phyloP scores from a whole-genome alignment of 2,888 invertebrate genomes.

The Drosophila imparisetae region DNA sequence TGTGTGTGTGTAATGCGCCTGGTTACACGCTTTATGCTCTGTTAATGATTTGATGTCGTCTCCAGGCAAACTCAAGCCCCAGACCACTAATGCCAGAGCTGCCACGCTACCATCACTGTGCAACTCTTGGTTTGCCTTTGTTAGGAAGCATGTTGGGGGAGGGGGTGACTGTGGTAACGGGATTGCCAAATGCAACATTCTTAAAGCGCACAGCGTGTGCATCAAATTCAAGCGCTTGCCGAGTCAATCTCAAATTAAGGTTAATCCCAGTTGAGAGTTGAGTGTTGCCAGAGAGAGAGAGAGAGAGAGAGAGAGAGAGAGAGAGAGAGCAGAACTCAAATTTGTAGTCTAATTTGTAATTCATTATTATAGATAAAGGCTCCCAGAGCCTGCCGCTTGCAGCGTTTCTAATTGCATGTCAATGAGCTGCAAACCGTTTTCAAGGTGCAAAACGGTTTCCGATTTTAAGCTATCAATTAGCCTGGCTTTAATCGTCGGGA shows the following conservation, averaged over 20 bases:
- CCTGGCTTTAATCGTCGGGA: not conserved
- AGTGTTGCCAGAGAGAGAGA: constrained; percentile 19
- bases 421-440: not conserved
- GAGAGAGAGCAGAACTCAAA: not conserved
- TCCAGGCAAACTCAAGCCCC: constrained; percentile 25
- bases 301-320: not conserved
- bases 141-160: not conserved
- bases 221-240: constrained; percentile 13
- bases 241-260: constrained; percentile 3
- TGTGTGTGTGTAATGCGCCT: constrained; percentile 44
- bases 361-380: not conserved
- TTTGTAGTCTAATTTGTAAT: not conserved
- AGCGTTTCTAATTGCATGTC: not conserved
- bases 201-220: constrained; percentile 3
- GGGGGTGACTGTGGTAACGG: not conserved
- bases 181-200: not conserved
- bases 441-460: not conserved
- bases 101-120: constrained; percentile 27
- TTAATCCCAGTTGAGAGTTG: not conserved
- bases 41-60: constrained; percentile 79
- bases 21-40: constrained; percentile 79
- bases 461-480: not conserved
- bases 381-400: not conserved
- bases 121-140: constrained; percentile 18
- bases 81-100: constrained; percentile 12